phyloP scores from a whole-genome alignment of 2,888 invertebrate species.

The Eupithecia subumbrata region DNA sequence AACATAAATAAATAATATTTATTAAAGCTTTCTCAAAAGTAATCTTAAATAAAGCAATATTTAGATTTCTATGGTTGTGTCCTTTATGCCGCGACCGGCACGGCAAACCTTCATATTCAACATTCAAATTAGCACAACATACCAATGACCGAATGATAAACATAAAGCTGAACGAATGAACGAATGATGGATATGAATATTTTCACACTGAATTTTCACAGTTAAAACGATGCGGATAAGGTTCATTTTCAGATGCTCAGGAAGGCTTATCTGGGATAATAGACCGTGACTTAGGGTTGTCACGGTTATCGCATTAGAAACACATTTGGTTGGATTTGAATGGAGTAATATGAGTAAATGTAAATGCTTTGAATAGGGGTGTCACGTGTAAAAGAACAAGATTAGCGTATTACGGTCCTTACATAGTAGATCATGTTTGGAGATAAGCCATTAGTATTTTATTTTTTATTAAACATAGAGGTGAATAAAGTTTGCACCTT shows the following conservation, averaged over 20 bases:
- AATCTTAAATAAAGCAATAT: too few species aligned
- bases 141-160: constrained; percentile 2
- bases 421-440: not conserved
- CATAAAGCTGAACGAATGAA: constrained; percentile 3
- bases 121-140: not conserved
- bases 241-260: constrained; percentile 9
- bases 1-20: too few species aligned
- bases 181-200: constrained; percentile 14
- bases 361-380: constrained; percentile 18
- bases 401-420: not conserved
- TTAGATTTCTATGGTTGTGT: too few species aligned
- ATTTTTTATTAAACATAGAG: not conserved
- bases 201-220: not conserved
- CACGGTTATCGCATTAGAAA: constrained; percentile 21
- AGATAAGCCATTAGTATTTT: not conserved
- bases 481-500: not conserved
- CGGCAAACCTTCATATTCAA: not conserved
- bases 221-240: constrained; percentile 1
- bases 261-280: constrained; percentile 30
- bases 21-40: too few species aligned
- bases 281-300: constrained; percentile 25
- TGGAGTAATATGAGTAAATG: constrained; percentile 8
- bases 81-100: not conserved
- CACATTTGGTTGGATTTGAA: constrained; percentile 20
- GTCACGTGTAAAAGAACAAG: not conserved